Evolutionary conservation across 2,888 invertebrate genomes (phyloP).

Genomic region (Pseudococcus viburni): DNA sequence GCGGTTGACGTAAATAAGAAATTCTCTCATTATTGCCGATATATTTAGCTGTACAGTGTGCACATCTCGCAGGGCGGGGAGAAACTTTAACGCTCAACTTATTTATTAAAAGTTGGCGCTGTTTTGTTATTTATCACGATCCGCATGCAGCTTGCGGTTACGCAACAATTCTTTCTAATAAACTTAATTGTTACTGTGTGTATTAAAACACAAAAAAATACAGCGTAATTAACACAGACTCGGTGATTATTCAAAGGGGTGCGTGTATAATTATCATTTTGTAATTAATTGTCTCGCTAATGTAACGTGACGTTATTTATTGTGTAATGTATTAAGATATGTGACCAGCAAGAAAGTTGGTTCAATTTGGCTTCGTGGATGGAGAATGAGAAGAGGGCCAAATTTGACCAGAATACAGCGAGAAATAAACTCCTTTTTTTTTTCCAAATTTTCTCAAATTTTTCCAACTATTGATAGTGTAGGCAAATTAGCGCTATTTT

Average conservation of each 20-base stretch:
- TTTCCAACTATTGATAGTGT: too few species aligned
- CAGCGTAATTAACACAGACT: constrained; percentile 15
- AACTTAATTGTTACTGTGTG: constrained; percentile 32
- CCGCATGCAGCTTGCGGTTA: constrained; percentile 1
- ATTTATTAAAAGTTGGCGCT: constrained; percentile 31
- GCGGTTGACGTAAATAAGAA: constrained; percentile 27
- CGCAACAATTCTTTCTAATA: constrained; percentile 44
- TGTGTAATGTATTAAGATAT: constrained; percentile 1
- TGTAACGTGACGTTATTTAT: constrained; percentile 16
- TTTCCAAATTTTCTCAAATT: too few species aligned
- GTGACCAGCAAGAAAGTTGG: background rate
- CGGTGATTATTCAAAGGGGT: constrained; percentile 20
- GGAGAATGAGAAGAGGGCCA: too few species aligned
- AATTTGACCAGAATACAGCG: too few species aligned
- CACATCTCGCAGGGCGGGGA: background rate
- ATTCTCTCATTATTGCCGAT: background rate
- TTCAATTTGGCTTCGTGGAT: too few species aligned
- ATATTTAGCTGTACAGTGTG: background rate
- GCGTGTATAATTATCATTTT: constrained; percentile 9
- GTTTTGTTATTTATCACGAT: constrained; percentile 35
- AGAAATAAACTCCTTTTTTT: too few species aligned
- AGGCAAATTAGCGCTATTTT: too few species aligned
- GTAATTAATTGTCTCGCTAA: constrained; percentile 4
- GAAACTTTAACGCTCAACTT: constrained; percentile 10
- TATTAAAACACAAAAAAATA: background rate